Evolutionary conservation across 2,113 vertebrate species (phyloP).

Genomic region (Bufo gargarizans): DNA sequence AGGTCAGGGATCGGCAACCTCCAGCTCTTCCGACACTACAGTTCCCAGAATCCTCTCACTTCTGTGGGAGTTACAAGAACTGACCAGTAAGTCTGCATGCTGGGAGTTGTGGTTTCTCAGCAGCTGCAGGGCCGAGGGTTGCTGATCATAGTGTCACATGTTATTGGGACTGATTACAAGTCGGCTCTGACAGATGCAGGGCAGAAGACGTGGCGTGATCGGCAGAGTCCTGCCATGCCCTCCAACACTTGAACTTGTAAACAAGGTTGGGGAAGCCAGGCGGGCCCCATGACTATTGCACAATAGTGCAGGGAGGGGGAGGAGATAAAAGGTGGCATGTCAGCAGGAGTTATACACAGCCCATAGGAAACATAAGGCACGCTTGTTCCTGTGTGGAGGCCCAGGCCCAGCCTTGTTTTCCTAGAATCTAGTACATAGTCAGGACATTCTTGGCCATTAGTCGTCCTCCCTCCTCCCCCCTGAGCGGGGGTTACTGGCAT

Average conservation of each 20-base stretch:
- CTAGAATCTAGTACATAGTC: slow-evolving; percentile 38
- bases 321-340: background rate
- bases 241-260: slow-evolving; percentile 59
- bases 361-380: background rate
- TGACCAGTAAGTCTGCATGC: too few relatives aligned
- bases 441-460: slow-evolving; percentile 13
- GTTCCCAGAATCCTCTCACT: too few relatives aligned
- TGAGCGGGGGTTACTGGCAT: slow-evolving; percentile 27
- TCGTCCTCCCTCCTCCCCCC: background rate
- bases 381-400: background rate
- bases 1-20: too few relatives aligned
- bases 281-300: slow-evolving; percentile 58
- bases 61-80: too few relatives aligned
- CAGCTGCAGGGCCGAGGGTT: too few relatives aligned
- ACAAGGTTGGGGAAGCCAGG: slow-evolving; percentile 60
- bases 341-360: slow-evolving; percentile 34
- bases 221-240: slow-evolving; percentile 8
- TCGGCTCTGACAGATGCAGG: background rate
- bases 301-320: slow-evolving; percentile 54
- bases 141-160: too few relatives aligned
- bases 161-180: too few relatives aligned
- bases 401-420: background rate
- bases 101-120: too few relatives aligned
- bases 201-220: background rate
- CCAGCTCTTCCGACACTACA: too few relatives aligned